Conservation (phyloP, 2,797 vertebrate genomes). For the Hafferia zeledoni region DNA sequence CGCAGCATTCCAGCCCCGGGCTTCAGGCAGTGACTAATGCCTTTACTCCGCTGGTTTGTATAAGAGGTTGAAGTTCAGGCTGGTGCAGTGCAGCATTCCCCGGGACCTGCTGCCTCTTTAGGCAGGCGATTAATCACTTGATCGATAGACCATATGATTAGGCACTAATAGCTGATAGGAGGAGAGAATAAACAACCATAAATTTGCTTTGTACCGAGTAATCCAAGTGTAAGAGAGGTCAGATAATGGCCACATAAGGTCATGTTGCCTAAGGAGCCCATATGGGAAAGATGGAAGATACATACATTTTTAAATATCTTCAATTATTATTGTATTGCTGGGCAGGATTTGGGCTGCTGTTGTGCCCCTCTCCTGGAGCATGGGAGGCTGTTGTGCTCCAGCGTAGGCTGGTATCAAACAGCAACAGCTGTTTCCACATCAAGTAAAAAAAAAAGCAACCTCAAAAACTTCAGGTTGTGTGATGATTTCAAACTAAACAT, state of each 20-base stretch:
- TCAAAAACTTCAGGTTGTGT: conserved; percentile 18
- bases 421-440: not conserved
- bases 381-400: not conserved
- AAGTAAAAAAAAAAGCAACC: not conserved
- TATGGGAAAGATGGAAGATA: conserved; percentile 71
- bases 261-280: conserved; percentile 74
- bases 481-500: conserved; percentile 17
- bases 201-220: conserved; percentile 82
- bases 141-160: conserved; percentile 90
- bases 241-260: conserved; percentile 80
- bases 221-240: conserved; percentile 85
- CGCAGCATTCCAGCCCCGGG: conserved; percentile 46
- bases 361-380: not conserved
- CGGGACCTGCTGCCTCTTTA: conserved; percentile 80
- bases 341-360: not conserved
- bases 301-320: conserved; percentile 73
- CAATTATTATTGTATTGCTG: conserved; percentile 43
- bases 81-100: conserved; percentile 77
- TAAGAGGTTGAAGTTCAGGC: conserved; percentile 82
- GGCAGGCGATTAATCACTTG: conserved; percentile 88
- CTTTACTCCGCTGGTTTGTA: conserved; percentile 74
- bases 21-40: conserved; percentile 76
- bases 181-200: conserved; percentile 83
- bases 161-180: conserved; percentile 86
- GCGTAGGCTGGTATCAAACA: not conserved